Evolutionary conservation across 2,888 invertebrate species (phyloP).

Genomic region (Agrochola litura): DNA sequence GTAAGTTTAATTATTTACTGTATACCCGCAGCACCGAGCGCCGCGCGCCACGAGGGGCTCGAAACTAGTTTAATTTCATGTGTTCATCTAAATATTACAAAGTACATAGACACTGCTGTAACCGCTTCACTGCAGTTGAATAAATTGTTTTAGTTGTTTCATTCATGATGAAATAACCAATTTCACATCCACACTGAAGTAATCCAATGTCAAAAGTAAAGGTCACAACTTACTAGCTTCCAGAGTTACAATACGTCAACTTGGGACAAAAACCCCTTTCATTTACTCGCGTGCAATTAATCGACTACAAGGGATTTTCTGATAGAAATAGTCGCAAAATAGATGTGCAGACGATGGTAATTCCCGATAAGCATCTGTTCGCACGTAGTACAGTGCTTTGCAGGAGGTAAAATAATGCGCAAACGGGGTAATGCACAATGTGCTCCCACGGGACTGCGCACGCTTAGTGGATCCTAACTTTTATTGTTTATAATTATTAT

Average conservation of each 20-base stretch:
- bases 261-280: background rate
- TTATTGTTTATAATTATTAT: conserved; percentile 21
- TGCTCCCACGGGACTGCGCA: conserved; percentile 24
- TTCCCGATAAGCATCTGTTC: background rate
- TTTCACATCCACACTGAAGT: background rate
- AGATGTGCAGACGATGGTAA: background rate
- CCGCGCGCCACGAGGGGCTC: conserved; percentile 38
- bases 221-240: background rate
- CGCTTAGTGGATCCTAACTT: background rate
- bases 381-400: conserved; percentile 8
- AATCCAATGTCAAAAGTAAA: background rate
- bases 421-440: conserved; percentile 4
- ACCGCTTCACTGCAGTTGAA: background rate
- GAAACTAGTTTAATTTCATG: conserved; percentile 38
- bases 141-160: background rate
- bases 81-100: conserved; percentile 23
- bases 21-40: background rate
- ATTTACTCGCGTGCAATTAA: background rate
- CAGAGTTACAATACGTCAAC: background rate
- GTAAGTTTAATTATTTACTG: conserved; percentile 27
- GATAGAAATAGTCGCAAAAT: background rate
- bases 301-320: background rate
- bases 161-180: background rate
- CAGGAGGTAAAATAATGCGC: too few species aligned
- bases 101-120: background rate